Evolutionary conservation across 2,888 invertebrate genomes (phyloP), one percentile per base, ranked within the genome.

Genomic region (Stenotaenia linearis): DNA sequence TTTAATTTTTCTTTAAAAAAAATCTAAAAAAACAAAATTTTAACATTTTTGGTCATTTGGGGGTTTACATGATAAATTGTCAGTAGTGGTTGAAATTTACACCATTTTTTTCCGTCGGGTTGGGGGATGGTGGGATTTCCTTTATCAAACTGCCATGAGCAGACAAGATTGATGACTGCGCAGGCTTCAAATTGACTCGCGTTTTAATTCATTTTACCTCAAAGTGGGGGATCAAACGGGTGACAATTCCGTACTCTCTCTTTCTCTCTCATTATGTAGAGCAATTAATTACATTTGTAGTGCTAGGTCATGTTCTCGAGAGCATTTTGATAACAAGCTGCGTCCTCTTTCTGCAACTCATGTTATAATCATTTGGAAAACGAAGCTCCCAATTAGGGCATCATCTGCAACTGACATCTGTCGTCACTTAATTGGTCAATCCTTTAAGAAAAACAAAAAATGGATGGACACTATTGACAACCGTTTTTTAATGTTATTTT

Each of bases 171-270:
- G 56, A 56, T 56, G 56, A 56, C 56, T 56, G 56, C 56, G 10
- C 56, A 56, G 56, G 56, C 56, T 56, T 56, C 56, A 56, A 56
- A 56, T 56, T 56, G 56, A 56, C 56, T 56, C 56, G 56, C 56
- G 56, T 56, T 56, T 56, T 56, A 56, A 56, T 56, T 56, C 56
- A 56, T 56, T 56, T 56, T 56, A 56, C 56, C 56, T 56, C 56
- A 56, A 56, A 56, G 56, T 56, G 56, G 56, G 56, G 56, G 56
- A 56, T 56, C 56, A 56, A 56, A 56, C 56, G 56, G 56, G 56
- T 56, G 56, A 56, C 56, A 56, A 56, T 56, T 56, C 56, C 56
- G 56, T 21, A 56, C 56, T 56, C 56, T 56, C 56, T 56, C 56
- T 56, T 56, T 56, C 56, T 56, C 56, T 56, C 56, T 56, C 56